Conservation (phyloP, 1,140 invertebrate genomes). For the Diachasmimorpha longicaudata region DNA sequence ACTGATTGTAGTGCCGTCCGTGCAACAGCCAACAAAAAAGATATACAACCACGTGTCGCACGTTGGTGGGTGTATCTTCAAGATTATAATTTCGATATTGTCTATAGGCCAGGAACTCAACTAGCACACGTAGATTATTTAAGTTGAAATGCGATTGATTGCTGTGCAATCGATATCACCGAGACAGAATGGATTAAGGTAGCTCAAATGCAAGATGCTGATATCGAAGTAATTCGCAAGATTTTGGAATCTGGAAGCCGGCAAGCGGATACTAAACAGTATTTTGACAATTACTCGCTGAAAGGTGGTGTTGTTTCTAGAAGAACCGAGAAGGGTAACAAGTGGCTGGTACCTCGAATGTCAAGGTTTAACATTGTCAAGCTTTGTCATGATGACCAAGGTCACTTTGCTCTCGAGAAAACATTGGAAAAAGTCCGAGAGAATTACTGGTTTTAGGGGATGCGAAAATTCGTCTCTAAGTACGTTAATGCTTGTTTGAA, state of each 20-base stretch:
- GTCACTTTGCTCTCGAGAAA: conserved; percentile 41
- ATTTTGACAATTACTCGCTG: conserved; percentile 22
- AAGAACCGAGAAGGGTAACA: conserved; percentile 28
- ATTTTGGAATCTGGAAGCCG: conserved; percentile 5
- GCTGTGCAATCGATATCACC: neutral
- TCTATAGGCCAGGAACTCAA: conserved; percentile 40
- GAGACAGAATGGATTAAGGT: conserved; percentile 7
- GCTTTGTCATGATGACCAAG: conserved; percentile 43
- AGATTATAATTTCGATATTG: conserved; percentile 42
- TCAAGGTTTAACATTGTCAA: conserved; percentile 41
- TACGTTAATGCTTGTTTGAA: conserved; percentile 24
- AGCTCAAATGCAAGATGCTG: conserved; percentile 17
- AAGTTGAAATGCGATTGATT: conserved; percentile 9
- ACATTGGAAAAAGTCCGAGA: conserved; percentile 31
- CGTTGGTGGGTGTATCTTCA: conserved; percentile 49
- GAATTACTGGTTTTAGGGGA: conserved; percentile 37
- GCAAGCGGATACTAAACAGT: conserved; percentile 2
- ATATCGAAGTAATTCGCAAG: conserved; percentile 10
- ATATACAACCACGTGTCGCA: conserved; percentile 42
- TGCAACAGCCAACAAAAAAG: conserved; percentile 41
- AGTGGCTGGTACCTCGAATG: conserved; percentile 46
- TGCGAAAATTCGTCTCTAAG: conserved; percentile 25
- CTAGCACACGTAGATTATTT: conserved; percentile 49
- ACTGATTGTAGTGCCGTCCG: conserved; percentile 48
- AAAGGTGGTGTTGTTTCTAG: conserved; percentile 30